phyloP scores from a whole-genome alignment of 2,113 vertebrate genomes.

The Triplophysa siluroides region DNA sequence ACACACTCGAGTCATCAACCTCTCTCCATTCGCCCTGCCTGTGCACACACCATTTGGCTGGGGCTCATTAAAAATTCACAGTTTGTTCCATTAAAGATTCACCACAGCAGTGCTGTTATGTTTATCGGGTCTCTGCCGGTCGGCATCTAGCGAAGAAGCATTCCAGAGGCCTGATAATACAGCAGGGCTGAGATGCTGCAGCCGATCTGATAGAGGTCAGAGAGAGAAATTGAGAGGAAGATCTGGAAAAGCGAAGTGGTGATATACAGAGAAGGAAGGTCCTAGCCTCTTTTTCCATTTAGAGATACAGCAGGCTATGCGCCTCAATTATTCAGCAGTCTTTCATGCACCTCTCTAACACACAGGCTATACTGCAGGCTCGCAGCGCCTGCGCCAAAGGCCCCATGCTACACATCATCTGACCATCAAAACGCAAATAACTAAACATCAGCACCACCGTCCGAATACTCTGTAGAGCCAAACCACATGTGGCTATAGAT shows the following conservation, averaged over 20 bases:
- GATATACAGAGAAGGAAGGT: conserved; percentile 34
- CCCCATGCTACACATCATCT: conserved; percentile 9
- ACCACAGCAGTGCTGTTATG: conserved; percentile 61
- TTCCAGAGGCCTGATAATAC: conserved; percentile 58
- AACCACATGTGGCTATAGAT: neutral
- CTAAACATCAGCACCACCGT: neutral
- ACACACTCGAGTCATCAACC: conserved; percentile 20
- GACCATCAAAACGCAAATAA: neutral
- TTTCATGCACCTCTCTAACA: conserved; percentile 21
- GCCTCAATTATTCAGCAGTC: conserved; percentile 55
- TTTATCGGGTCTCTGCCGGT: conserved; percentile 70
- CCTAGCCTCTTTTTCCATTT: conserved; percentile 39
- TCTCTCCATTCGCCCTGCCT: neutral
- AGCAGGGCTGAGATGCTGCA: conserved; percentile 50
- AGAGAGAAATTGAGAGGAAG: neutral
- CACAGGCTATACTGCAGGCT: neutral
- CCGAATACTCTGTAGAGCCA: neutral
- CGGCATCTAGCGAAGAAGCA: conserved; percentile 64
- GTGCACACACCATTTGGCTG: conserved; percentile 20
- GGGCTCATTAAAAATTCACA: conserved; percentile 75
- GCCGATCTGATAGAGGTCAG: conserved; percentile 36
- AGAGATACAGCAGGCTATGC: conserved; percentile 16
- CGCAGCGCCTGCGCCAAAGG: neutral
- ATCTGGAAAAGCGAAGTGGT: neutral
- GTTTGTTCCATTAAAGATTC: conserved; percentile 76